phyloP scores from a whole-genome alignment of 2,888 invertebrate genomes.

The Drosophila lacicola region DNA sequence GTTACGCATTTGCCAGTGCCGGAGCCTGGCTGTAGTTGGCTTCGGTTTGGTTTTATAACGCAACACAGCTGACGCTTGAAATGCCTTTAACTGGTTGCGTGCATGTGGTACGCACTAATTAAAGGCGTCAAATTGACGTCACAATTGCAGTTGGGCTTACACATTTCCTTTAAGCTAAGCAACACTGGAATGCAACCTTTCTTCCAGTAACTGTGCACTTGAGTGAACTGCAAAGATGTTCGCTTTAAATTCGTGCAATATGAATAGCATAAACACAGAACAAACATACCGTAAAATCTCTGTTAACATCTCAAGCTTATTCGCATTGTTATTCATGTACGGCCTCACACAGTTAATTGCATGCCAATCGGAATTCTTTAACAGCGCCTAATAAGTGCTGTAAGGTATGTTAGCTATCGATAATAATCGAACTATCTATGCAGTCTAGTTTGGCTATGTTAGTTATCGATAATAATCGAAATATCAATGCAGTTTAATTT shows the following conservation, averaged over 20 bases:
- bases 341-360: too few relatives aligned
- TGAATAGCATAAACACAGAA: too few relatives aligned
- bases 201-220: too few relatives aligned
- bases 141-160: neutral
- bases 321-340: too few relatives aligned
- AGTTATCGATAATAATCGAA: too few relatives aligned
- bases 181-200: neutral
- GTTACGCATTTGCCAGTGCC: constrained; percentile 53
- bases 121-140: constrained; percentile 13
- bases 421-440: neutral
- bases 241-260: too few relatives aligned
- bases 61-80: constrained; percentile 15
- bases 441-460: too few relatives aligned
- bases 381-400: neutral
- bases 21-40: constrained; percentile 3
- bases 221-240: too few relatives aligned
- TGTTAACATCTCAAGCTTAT: too few relatives aligned
- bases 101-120: constrained; percentile 22
- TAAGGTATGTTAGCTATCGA: neutral
- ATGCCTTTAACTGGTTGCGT: constrained; percentile 32
- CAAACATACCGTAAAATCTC: too few relatives aligned
- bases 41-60: constrained; percentile 36
- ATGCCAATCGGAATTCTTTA: neutral
- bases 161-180: neutral
- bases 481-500: too few relatives aligned